Evolutionary conservation across 2,797 vertebrate species (phyloP).

Genomic region (Eulemur rubriventer): DNA sequence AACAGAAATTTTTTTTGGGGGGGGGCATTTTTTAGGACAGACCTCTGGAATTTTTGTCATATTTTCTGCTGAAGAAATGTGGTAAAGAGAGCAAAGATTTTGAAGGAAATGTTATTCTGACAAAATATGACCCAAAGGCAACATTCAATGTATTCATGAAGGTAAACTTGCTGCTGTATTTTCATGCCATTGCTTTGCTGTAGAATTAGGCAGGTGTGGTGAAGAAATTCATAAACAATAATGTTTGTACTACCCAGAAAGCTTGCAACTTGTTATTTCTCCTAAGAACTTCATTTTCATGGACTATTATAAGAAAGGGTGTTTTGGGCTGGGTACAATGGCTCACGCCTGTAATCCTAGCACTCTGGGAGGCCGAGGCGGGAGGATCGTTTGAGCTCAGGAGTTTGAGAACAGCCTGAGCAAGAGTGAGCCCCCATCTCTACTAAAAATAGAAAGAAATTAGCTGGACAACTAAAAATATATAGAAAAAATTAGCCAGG

Average conservation of each 20-base stretch:
- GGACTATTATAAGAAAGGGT: neutral
- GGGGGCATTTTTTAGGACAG: slow-evolving; percentile 82
- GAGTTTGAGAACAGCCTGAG: too few species aligned
- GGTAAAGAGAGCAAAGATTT: slow-evolving; percentile 41
- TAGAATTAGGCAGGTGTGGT: neutral
- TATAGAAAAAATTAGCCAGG: too few species aligned
- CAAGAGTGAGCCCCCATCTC: too few species aligned
- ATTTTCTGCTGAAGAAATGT: slow-evolving; percentile 82
- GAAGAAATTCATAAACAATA: neutral
- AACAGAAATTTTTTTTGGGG: neutral
- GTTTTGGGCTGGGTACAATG: neutral
- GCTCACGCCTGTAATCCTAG: too few species aligned
- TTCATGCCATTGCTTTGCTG: fast-evolving
- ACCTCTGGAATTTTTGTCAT: slow-evolving; percentile 87
- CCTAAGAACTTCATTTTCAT: neutral
- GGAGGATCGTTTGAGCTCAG: too few species aligned
- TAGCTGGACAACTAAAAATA: too few species aligned
- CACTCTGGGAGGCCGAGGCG: too few species aligned
- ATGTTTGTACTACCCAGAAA: neutral
- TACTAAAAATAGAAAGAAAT: too few species aligned
- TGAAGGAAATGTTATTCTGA: slow-evolving; percentile 15
- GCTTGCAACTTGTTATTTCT: neutral
- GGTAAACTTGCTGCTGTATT: slow-evolving; percentile 70
- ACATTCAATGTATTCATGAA: slow-evolving; percentile 48
- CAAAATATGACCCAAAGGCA: slow-evolving; percentile 31